Conservation (phyloP, 2,113 vertebrate species). For the Grus americana region DNA sequence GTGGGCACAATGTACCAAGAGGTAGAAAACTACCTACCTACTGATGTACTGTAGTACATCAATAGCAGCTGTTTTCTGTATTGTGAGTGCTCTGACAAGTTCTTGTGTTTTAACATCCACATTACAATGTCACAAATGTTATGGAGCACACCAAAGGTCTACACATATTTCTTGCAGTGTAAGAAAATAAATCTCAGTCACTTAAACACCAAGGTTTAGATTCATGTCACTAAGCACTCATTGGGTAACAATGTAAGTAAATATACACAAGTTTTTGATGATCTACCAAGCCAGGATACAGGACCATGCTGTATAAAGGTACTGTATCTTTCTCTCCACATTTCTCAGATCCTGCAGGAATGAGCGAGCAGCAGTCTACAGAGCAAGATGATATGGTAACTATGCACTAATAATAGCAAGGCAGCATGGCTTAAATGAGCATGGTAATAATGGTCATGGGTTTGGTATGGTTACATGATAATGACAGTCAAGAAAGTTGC, state of each 20-base stretch:
- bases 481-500: neutral
- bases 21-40: neutral
- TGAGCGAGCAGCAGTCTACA: neutral
- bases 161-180: neutral
- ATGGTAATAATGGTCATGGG: neutral
- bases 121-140: neutral
- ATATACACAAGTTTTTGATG: neutral
- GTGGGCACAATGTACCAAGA: neutral
- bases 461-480: neutral
- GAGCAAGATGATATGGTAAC: neutral
- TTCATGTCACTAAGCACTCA: neutral
- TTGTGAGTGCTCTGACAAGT: neutral
- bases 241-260: neutral
- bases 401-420: neutral
- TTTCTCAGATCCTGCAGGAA: neutral
- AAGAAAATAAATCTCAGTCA: neutral
- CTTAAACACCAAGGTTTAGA: neutral
- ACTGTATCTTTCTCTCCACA: neutral
- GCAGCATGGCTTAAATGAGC: neutral
- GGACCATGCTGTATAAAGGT: neutral
- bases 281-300: neutral
- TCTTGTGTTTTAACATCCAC: neutral
- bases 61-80: neutral
- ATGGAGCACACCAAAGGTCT: neutral
- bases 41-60: neutral